Evolutionary conservation across 2,888 invertebrate species (phyloP), one percentile per base, ranked within the genome.

Genomic region (Buathra laborator): DNA sequence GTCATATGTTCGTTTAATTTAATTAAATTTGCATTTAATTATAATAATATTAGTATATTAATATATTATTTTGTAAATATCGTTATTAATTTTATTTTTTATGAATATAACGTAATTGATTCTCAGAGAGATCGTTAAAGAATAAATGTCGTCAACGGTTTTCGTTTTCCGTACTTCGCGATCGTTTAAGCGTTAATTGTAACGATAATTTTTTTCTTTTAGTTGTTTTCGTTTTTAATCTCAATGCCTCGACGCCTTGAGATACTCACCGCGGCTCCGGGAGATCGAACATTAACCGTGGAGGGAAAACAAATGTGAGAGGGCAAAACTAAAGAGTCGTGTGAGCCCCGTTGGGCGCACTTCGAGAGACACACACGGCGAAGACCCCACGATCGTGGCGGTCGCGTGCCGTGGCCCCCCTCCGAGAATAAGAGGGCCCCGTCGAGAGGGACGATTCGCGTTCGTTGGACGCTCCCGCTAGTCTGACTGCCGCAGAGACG

Each of bases 361-460:
- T 6, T 24, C 59, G 59, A 53, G 37, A 71, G 71, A 7, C 32
- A n/a, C 19, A 48, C 46, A 68, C 29, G 14, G 29, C n/a, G 48
- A 48, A 46, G 68, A 68, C 29, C 48, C 37, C 37, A 46, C 68
- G 64, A 51, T 67, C 66, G 84, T 64, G 78, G 84, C 81, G 71
- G 84, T 85, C 84, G 84, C 84, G 84, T 85, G 84, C 84, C 84
- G 78, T 46, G 64, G 46, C 66, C 51, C 67, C 79, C 64, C 70
- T 70, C 75, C 59, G 59, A 66, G 75, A 51, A 32, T 19, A 37
- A 66, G 64, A 53, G 48, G 66, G 75, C 66, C 75, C 75, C 66
- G 75, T 14, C 64, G 51, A 48, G 75, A 51, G 46, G 59, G 64
- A 64, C 51, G 64, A 48, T 76, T 66, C 66, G 64, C 51, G 43